Conservation (phyloP, 2,888 invertebrate species). For the Troilus luridus region DNA sequence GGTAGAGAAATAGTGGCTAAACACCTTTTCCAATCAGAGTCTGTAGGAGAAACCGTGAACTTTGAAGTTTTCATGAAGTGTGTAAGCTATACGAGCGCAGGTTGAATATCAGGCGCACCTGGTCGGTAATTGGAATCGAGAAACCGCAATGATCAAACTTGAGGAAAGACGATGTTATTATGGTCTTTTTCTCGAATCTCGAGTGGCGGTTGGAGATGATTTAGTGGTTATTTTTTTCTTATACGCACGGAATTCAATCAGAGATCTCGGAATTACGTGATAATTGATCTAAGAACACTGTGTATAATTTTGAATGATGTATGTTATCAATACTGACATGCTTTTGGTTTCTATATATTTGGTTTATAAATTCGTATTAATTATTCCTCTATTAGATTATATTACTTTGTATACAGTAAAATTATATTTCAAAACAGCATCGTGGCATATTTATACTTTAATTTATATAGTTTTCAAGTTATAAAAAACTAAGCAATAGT, state of each 20-base stretch:
- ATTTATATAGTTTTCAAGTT: too few relatives aligned
- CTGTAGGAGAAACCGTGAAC: background rate
- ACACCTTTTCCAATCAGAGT: background rate
- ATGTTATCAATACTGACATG: background rate
- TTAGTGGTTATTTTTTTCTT: background rate
- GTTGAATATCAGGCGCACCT: background rate
- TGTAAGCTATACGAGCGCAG: background rate
- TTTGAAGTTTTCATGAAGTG: background rate
- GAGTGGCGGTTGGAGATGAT: background rate
- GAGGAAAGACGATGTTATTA: background rate
- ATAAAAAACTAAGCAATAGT: too few relatives aligned
- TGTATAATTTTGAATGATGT: background rate
- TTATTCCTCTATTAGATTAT: too few relatives aligned
- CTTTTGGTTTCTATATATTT: background rate
- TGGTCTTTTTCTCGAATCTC: background rate
- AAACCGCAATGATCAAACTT: constrained; percentile 18
- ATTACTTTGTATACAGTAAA: too few relatives aligned
- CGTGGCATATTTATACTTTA: too few relatives aligned
- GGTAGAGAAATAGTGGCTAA: background rate
- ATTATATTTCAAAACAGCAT: too few relatives aligned
- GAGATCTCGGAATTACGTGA: background rate
- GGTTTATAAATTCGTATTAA: too few relatives aligned
- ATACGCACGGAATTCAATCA: background rate
- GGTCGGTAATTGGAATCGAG: background rate
- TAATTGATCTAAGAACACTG: background rate